Evolutionary conservation across 2,797 vertebrate genomes (phyloP).

Genomic region (Thripadectes ignobilis): DNA sequence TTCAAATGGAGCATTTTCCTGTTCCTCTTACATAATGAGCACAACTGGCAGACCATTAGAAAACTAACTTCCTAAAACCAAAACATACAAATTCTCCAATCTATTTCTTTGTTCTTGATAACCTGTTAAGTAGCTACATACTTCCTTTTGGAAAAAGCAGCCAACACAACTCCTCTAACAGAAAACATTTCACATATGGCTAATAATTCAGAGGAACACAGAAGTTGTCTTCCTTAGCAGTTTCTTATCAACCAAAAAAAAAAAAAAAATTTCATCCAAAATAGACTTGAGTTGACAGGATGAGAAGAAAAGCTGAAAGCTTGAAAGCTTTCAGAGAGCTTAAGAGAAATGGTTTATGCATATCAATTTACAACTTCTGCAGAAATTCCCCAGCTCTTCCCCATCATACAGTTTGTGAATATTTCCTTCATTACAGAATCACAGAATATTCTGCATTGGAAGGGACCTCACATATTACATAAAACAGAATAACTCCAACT

Average conservation of each 20-base stretch:
- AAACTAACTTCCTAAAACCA: background rate
- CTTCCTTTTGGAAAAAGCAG: background rate
- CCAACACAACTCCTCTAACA: background rate
- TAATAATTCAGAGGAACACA: background rate
- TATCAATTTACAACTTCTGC: background rate
- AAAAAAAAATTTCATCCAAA: background rate
- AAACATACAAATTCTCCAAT: background rate
- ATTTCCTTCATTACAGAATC: background rate
- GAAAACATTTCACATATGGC: background rate
- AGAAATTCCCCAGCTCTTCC: background rate
- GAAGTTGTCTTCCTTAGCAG: background rate
- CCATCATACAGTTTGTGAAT: background rate
- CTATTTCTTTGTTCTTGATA: background rate
- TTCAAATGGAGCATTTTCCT: background rate
- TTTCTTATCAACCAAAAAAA: background rate
- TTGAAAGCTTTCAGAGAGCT: background rate
- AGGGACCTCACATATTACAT: background rate
- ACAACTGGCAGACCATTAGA: background rate
- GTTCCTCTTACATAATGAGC: background rate
- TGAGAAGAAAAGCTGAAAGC: background rate
- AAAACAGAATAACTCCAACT: background rate
- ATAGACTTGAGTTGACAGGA: background rate
- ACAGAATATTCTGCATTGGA: background rate
- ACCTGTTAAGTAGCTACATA: background rate
- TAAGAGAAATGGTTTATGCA: background rate